These are phyloP conservation scores for Temnothorax ravouxi DNA, from an alignment of 2,888 invertebrate genomes.

Conservation along the genomic window DNA sequence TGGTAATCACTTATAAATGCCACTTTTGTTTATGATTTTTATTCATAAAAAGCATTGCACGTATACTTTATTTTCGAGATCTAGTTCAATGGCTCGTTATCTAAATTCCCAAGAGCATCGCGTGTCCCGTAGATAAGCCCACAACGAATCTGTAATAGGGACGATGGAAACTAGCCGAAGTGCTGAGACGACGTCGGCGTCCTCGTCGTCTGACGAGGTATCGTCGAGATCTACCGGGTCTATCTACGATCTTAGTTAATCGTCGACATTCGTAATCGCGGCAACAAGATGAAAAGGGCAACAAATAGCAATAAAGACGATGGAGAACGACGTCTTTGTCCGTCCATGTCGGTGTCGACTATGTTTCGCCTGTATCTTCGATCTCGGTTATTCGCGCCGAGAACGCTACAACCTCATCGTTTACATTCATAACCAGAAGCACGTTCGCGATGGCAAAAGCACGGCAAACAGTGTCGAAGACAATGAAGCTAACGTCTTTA, in stretches of 20 bases:
- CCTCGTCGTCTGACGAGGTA: slow-evolving; percentile 41
- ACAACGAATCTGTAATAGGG: slow-evolving; percentile 66
- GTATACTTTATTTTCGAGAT: slow-evolving; percentile 18
- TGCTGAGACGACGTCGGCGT: slow-evolving; percentile 19
- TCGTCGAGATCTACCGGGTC: slow-evolving; percentile 45
- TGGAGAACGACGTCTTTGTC: slow-evolving; percentile 64
- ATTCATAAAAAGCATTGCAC: background rate
- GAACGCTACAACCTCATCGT: slow-evolving; percentile 63
- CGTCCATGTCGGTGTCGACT: slow-evolving; percentile 33
- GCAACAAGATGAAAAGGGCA: slow-evolving; percentile 67
- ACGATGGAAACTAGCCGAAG: slow-evolving; percentile 62
- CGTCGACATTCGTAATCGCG: slow-evolving; percentile 70
- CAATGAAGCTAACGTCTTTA: slow-evolving; percentile 64
- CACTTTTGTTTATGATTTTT: slow-evolving; percentile 12
- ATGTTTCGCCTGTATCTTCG: slow-evolving; percentile 60
- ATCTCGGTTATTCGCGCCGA: slow-evolving; percentile 70
- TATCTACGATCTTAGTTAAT: slow-evolving; percentile 74
- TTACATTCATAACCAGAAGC: slow-evolving; percentile 67
- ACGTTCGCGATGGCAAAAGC: slow-evolving; percentile 65
- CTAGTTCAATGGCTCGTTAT: slow-evolving; percentile 67
- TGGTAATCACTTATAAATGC: background rate
- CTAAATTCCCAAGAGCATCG: slow-evolving; percentile 67
- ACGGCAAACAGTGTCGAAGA: slow-evolving; percentile 60
- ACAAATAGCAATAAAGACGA: slow-evolving; percentile 71
- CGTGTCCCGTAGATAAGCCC: slow-evolving; percentile 73